Evolutionary conservation across 1,140 invertebrate genomes (phyloP).

Genomic region (Stegodyphus mimosarum): DNA sequence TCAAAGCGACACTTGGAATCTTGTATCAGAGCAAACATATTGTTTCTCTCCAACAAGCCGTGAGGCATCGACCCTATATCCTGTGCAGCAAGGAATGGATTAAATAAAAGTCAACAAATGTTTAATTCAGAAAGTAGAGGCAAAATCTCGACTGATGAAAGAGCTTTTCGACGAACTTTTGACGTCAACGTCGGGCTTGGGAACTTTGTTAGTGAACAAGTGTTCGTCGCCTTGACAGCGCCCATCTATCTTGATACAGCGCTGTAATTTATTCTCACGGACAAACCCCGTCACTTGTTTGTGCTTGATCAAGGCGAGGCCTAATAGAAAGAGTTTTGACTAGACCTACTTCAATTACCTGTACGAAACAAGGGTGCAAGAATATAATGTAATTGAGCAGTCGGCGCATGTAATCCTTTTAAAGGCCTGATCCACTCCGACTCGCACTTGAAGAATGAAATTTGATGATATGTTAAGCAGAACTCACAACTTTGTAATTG

Average conservation of each 20-base stretch:
- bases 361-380: constrained; percentile 32
- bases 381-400: constrained; percentile 57
- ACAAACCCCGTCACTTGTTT: constrained; percentile 57
- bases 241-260: constrained; percentile 57
- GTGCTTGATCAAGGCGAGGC: constrained; percentile 9
- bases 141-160: constrained; percentile 25
- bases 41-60: too few species aligned
- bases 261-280: constrained; percentile 55
- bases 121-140: not conserved
- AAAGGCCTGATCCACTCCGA: constrained; percentile 11
- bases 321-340: constrained; percentile 58
- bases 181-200: not conserved
- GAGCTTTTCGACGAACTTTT: constrained; percentile 8
- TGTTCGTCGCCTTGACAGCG: constrained; percentile 34
- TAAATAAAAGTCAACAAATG: constrained; percentile 17
- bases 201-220: constrained; percentile 39
- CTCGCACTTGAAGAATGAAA: constrained; percentile 49
- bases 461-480: constrained; percentile 58
- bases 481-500: constrained; percentile 59
- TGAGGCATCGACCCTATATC: too few species aligned
- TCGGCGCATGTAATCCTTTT: constrained; percentile 43
- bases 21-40: too few species aligned
- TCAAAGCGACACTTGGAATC: too few species aligned
- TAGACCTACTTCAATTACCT: constrained; percentile 56
- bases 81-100: not conserved